Evolutionary conservation across 2,797 vertebrate genomes (phyloP), one percentile per base, ranked within the genome.

Genomic region (Pelochelys cantorii): DNA sequence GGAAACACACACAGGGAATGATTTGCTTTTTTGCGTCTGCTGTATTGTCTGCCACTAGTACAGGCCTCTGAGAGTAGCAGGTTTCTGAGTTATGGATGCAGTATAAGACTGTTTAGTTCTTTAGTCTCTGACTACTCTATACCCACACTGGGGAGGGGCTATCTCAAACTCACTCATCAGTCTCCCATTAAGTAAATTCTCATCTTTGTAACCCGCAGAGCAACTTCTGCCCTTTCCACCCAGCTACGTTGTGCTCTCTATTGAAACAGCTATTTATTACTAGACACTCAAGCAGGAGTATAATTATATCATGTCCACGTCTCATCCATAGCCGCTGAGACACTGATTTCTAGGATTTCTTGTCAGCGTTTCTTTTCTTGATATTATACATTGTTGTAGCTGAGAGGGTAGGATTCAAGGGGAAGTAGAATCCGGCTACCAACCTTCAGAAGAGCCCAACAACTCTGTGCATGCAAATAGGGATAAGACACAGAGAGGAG

Each of bases 71-170:
- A 68, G 79, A 48, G 79, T 14, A n/a, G 74, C 77, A 88, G 79
- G 85, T 42, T 62, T 78, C 77, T 42, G 55, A 55, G 14, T 53
- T 60, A n/a, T 5, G 8, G 62, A 17, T 22, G 80, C 56, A 85
- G 18, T 18, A 56, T 2, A 42, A 80, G 42, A 60, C 10, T 1
- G 42, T 37, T 31, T 93, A 62, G 80, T 42, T 10, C 27, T 68
- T 85, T 68, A 79, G n/a, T 77, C 18, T 80, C 84, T 81, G 37
- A 81, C 54, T 0, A 0, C 53, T 2, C 68, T n/a, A 55, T 31
- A 68, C 1, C 1, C 22, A 83, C 52, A 68, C 37, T 3, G 7
- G 0, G 42, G 0, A 84, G 52, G 48, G 48, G 29, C 22, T 37
- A 29, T 68, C 60, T 90, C 31, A 17, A 86, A 77, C 56, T 79